Evolutionary conservation across 2,888 invertebrate genomes (phyloP).

Genomic region (Harpagoxenus sublaevis): DNA sequence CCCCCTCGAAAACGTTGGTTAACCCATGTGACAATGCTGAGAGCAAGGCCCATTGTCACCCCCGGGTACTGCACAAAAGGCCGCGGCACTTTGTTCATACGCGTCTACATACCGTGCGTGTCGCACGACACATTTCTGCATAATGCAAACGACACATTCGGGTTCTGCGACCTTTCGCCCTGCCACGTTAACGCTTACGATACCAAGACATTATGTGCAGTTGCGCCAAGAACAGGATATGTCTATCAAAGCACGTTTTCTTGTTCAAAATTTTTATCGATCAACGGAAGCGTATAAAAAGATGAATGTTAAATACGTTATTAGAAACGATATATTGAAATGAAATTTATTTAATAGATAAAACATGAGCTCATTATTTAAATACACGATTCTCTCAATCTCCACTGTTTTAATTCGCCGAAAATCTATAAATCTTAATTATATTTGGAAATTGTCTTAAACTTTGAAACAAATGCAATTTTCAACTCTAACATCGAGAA

Average conservation of each 20-base stretch:
- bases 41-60: constrained; percentile 78
- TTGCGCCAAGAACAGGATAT: neutral
- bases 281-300: neutral
- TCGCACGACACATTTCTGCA: constrained; percentile 79
- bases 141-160: constrained; percentile 80
- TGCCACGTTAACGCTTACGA: constrained; percentile 5
- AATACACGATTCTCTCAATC: neutral
- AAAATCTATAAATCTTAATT: neutral
- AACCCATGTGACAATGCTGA: constrained; percentile 83
- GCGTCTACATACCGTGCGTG: constrained; percentile 62
- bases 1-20: constrained; percentile 80
- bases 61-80: constrained; percentile 75
- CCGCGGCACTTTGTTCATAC: constrained; percentile 74
- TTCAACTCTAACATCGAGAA: neutral
- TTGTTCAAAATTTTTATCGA: neutral
- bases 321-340: neutral
- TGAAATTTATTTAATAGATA: neutral
- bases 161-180: constrained; percentile 56
- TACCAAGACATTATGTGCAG: neutral
- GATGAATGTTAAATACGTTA: neutral
- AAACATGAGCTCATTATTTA: neutral
- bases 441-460: neutral
- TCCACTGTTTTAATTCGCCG: neutral
- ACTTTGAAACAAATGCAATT: neutral
- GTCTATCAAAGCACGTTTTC: neutral